Evolutionary conservation across 2,113 vertebrate genomes (phyloP).

Genomic region (Tachysurus fulvidraco): DNA sequence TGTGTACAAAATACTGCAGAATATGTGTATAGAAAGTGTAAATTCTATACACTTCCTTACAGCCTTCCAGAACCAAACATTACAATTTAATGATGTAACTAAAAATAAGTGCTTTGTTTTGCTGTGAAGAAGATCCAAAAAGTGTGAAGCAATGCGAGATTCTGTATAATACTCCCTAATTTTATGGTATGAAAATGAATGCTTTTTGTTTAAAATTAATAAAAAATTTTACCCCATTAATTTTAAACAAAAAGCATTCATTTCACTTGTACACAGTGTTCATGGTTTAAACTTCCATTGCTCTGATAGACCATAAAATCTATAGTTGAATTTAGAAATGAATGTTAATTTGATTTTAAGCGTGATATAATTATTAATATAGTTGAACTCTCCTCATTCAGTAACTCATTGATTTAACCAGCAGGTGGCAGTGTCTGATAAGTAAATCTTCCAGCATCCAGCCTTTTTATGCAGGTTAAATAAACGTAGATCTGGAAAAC

Average conservation of each 20-base stretch:
- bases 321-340: neutral
- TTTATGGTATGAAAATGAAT: too few relatives aligned
- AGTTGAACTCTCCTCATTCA: neutral
- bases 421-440: constrained; percentile 45
- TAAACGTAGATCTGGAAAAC: neutral
- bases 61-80: neutral
- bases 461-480: neutral
- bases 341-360: neutral
- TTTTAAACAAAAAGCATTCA: neutral
- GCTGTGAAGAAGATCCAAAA: neutral
- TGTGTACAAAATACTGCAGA: too few relatives aligned
- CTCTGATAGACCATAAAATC: neutral
- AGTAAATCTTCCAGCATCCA: neutral
- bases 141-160: neutral
- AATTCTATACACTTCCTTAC: neutral
- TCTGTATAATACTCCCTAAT: neutral
- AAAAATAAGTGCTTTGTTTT: neutral
- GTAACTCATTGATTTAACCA: constrained; percentile 6
- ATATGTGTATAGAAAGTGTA: too few relatives aligned
- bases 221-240: too few relatives aligned
- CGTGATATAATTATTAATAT: neutral
- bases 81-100: neutral
- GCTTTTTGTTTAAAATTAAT: too few relatives aligned
- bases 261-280: neutral
- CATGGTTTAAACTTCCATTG: neutral